Conservation (phyloP, 2,888 invertebrate species). For the Hemithea aestivaria region DNA sequence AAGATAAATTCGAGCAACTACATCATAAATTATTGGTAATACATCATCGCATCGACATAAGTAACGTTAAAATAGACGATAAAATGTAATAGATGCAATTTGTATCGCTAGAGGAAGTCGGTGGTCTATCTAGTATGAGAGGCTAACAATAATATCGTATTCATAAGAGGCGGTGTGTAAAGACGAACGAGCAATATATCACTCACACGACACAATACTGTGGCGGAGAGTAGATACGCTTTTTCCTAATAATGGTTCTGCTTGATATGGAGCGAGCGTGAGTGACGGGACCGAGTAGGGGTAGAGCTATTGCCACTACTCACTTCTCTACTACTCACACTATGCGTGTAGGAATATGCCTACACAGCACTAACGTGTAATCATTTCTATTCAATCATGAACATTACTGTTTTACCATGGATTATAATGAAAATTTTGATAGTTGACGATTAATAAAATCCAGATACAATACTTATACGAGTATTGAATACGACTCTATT, state of each 20-base stretch:
- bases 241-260: constrained; percentile 26
- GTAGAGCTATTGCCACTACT: neutral
- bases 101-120: constrained; percentile 13
- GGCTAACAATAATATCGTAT: constrained; percentile 19
- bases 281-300: constrained; percentile 18
- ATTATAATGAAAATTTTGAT: constrained; percentile 13
- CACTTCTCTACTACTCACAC: constrained; percentile 14
- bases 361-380: no score
- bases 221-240: constrained; percentile 19
- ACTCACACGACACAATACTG: constrained; percentile 27
- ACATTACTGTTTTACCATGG: constrained; percentile 1
- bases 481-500: constrained; percentile 14
- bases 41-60: no score
- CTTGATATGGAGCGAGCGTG: constrained; percentile 18
- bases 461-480: constrained; percentile 1
- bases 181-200: constrained; percentile 27
- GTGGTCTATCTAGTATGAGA: constrained; percentile 6
- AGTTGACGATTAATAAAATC: constrained; percentile 1
- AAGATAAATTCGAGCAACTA: no score
- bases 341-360: constrained; percentile 21
- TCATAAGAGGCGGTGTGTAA: constrained; percentile 15
- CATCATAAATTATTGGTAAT: no score
- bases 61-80: constrained; percentile 9
- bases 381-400: no score
- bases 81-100: constrained; percentile 18